Base-by-base conservation (phyloP, 2,888 invertebrate genomes). In the Pandemis heparana region DNA sequence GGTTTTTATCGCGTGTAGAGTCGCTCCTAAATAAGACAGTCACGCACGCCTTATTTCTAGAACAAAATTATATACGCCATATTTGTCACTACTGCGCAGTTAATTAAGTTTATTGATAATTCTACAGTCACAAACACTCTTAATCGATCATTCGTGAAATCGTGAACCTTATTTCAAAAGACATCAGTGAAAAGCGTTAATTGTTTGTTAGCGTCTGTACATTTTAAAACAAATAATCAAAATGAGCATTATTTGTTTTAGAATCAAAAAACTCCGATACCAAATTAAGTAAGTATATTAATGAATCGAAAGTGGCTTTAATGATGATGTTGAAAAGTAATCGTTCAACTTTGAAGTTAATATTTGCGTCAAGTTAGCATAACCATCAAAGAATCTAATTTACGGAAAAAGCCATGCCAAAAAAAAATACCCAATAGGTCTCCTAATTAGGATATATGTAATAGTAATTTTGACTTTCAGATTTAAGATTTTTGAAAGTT, bases 1-100 rank as follows among this genome's bases (percentile, higher is more conserved):
- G 70, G 56, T 71, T 60, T 63, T 43, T 72, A 62, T 46, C 12
- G 61, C 60, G n/a, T 41, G 14, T 32, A 8, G 5, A 63, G 23
- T 46, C 66, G 43, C 66, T 70, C 64, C 64, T 43, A 38, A 60
- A 61, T 23, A 69, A 39, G 53, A 41, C 53, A 51, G 39, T 60
- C 38, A 41, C 46, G 38, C 38, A 41, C 46, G 38, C 51, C 53
- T 38, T 48, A 56, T 56, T 56, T 56, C 64, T 48, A 39, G 18
- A 39, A 18, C 59, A 48, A 64, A 32, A 46, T 43, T 53, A 16
- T 18, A 48, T 59, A 60, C 46, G 18, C 18, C 64, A 16, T 64
- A 70, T 70, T 64, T 64, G 64, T 59, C 64, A 59, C 46, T 59
- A 60, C 48, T 48, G 48, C 59, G 38, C 8, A 23, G 65, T 63